Percentiles rank a stretch among this genome's conserved stretches.
Evolutionary conservation across 1,140 invertebrate species (phyloP).

Genomic region (Goniozus legneri): DNA sequence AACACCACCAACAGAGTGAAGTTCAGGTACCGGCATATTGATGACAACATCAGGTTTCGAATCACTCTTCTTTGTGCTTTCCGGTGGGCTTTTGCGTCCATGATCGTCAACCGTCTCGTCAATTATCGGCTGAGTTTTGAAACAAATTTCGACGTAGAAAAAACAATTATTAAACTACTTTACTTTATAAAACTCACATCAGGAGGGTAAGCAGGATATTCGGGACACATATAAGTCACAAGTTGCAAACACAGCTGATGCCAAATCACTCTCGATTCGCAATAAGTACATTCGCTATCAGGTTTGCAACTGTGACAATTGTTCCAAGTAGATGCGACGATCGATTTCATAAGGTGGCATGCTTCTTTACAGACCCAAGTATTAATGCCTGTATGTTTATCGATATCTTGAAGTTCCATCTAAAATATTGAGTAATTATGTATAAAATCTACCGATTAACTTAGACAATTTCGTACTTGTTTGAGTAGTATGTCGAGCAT

Average conservation of each 20-base stretch:
- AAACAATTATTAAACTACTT: conserved; percentile 6
- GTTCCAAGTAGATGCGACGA: conserved; percentile 75
- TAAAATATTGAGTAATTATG: conserved; percentile 37
- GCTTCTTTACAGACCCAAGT: conserved; percentile 73
- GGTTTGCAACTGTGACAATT: conserved; percentile 67
- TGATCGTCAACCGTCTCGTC: conserved; percentile 62
- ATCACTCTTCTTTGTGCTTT: conserved; percentile 63
- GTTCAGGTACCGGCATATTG: conserved; percentile 65
- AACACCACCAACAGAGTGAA: conserved; percentile 76
- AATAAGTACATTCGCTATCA: conserved; percentile 79
- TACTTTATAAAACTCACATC: conserved; percentile 75
- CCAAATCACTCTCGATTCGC: conserved; percentile 89
- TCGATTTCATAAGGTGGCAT: conserved; percentile 75
- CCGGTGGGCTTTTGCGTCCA: conserved; percentile 62
- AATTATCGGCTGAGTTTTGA: conserved; percentile 58
- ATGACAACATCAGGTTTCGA: conserved; percentile 62
- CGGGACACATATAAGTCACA: conserved; percentile 74
- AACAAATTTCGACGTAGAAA: too few species aligned
- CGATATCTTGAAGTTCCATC: conserved; percentile 92
- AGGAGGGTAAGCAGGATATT: conserved; percentile 69
- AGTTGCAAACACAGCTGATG: conserved; percentile 84
- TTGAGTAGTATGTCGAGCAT: conserved; percentile 95
- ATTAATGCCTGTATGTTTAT: conserved; percentile 76
- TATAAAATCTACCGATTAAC: neutral
- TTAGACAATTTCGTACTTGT: conserved; percentile 62